Evolutionary conservation across 2,113 vertebrate species (phyloP).

Genomic region (Danionella cerebrum): DNA sequence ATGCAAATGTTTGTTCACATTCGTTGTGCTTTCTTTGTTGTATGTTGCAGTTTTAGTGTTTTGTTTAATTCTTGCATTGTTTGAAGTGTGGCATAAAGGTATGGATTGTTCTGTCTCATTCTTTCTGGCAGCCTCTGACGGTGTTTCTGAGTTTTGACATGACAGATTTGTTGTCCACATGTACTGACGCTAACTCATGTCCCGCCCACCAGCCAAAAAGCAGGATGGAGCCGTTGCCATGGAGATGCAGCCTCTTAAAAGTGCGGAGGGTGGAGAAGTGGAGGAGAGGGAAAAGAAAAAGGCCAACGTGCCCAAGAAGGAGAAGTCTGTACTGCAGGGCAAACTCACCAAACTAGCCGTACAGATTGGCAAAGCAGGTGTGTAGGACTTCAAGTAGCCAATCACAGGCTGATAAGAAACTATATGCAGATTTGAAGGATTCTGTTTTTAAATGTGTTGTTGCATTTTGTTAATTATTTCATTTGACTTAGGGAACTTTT

Average conservation of each 20-base stretch:
- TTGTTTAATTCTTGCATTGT: not conserved
- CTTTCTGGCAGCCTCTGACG: not conserved
- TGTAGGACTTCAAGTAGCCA: not conserved
- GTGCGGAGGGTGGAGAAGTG: slow-evolving; percentile 81
- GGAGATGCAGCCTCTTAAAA: slow-evolving; percentile 92
- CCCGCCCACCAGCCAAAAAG: slow-evolving; percentile 73
- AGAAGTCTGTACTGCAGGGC: slow-evolving; percentile 88
- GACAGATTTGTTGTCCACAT: slow-evolving; percentile 30
- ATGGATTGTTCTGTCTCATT: not conserved
- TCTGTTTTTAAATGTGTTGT: too few relatives aligned
- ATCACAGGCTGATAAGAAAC: not conserved
- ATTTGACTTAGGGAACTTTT: too few relatives aligned
- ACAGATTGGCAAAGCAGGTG: slow-evolving; percentile 90
- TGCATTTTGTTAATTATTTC: too few relatives aligned
- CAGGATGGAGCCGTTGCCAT: slow-evolving; percentile 83
- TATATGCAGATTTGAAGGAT: too few relatives aligned
- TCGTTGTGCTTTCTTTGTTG: slow-evolving; percentile 17
- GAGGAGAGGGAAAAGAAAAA: slow-evolving; percentile 84
- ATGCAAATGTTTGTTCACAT: slow-evolving; percentile 22
- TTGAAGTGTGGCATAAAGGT: not conserved
- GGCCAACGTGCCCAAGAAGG: slow-evolving; percentile 74
- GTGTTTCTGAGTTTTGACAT: slow-evolving; percentile 14
- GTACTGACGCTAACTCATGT: slow-evolving; percentile 37
- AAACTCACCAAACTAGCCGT: slow-evolving; percentile 89
- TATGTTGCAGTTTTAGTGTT: slow-evolving; percentile 13